phyloP scores from a whole-genome alignment of 2,113 vertebrate species.

The Mus spicilegus region DNA sequence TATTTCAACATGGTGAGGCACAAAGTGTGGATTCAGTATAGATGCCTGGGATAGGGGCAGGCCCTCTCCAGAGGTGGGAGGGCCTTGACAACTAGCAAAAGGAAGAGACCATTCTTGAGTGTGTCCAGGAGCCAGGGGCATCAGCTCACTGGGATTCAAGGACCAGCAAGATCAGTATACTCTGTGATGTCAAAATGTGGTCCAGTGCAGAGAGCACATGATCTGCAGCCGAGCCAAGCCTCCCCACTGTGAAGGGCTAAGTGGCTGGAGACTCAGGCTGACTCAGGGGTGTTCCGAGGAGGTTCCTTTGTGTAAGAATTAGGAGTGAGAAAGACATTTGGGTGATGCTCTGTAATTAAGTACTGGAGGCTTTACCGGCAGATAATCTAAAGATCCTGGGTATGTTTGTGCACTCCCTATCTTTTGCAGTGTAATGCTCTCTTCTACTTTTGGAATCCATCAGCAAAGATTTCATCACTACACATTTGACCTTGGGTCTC shows the following conservation, averaged over 20 bases:
- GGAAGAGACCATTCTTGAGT: not conserved
- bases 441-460: not conserved
- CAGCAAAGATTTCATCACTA: not conserved
- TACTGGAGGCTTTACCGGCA: not conserved
- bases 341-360: not conserved
- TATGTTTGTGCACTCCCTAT: not conserved
- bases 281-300: not conserved
- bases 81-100: accelerated
- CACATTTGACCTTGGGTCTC: not conserved
- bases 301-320: not conserved
- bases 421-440: not conserved
- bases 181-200: not conserved
- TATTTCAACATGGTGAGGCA: no score
- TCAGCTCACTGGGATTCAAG: not conserved
- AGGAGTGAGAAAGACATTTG: not conserved
- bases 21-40: not conserved
- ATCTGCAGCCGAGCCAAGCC: not conserved
- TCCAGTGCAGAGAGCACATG: not conserved
- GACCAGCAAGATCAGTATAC: not conserved
- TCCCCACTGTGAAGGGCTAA: not conserved
- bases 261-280: not conserved
- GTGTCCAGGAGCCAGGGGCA: not conserved
- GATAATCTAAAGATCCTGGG: not conserved
- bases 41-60: no score
- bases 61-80: accelerated